Conservation (phyloP, 1,140 invertebrate species). For the Liolophura sinensis region DNA sequence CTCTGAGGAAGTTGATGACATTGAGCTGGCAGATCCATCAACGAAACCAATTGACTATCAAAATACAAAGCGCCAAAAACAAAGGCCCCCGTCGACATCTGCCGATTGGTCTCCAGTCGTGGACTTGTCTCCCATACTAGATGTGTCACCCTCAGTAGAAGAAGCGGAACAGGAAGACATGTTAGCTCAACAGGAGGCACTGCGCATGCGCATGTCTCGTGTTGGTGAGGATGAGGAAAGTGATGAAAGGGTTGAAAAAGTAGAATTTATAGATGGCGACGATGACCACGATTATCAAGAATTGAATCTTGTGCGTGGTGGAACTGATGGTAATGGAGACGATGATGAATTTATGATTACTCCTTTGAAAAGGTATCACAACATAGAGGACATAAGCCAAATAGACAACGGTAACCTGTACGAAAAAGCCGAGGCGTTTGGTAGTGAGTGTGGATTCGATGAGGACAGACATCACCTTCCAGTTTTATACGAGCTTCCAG, state of each 20-base stretch:
- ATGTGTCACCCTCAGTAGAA: conserved; percentile 62
- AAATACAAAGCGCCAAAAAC: conserved; percentile 53
- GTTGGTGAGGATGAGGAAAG: conserved; percentile 24
- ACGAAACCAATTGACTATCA: conserved; percentile 56
- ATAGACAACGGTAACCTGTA: conserved; percentile 15
- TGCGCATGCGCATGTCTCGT: conserved; percentile 35
- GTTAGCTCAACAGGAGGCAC: conserved; percentile 46
- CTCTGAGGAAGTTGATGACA: conserved; percentile 34
- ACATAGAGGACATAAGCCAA: conserved; percentile 51
- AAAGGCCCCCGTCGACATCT: conserved; percentile 48
- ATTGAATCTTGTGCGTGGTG: too few relatives aligned
- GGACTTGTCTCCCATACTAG: conserved; percentile 62
- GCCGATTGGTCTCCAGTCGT: conserved; percentile 61
- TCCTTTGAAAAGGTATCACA: conserved; percentile 38
- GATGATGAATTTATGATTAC: conserved; percentile 16
- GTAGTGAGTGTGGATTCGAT: too few relatives aligned
- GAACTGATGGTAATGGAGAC: not conserved
- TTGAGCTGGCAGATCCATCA: conserved; percentile 51
- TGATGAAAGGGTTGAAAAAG: conserved; percentile 25
- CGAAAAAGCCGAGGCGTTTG: too few relatives aligned
- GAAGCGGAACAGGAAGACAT: conserved; percentile 61
- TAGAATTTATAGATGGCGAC: not conserved
- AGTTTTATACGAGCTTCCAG: too few relatives aligned
- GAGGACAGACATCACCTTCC: too few relatives aligned
- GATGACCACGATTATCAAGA: too few relatives aligned